phyloP scores from a whole-genome alignment of 2,888 invertebrate species.

The Dynastes hyllus region DNA sequence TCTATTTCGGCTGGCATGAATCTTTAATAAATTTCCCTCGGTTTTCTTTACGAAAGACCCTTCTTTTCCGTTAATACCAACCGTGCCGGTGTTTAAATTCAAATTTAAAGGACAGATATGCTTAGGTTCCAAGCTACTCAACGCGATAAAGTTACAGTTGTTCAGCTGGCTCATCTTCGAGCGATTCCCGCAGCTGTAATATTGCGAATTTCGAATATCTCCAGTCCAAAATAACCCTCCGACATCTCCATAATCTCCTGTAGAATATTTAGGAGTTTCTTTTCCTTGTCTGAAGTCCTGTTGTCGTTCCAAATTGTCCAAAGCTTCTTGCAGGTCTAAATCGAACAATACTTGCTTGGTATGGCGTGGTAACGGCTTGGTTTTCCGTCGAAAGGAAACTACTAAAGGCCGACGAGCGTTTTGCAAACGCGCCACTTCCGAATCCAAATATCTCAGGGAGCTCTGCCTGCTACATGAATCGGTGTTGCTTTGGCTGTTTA shows the following conservation, averaged over 20 bases:
- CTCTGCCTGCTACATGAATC: conserved; percentile 68
- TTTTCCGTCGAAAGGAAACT: conserved; percentile 68
- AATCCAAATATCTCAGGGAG: conserved; percentile 68
- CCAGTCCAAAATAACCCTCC: neutral
- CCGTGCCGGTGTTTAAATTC: neutral
- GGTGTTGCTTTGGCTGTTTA: conserved; percentile 66
- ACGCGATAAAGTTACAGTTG: conserved; percentile 55
- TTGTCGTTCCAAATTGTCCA: conserved; percentile 56
- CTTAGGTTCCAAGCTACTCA: conserved; percentile 61
- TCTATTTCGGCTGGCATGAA: conserved; percentile 28
- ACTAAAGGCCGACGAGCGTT: conserved; percentile 68
- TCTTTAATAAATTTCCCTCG: conserved; percentile 43
- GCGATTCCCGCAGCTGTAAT: neutral
- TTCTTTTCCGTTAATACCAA: neutral
- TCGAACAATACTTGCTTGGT: conserved; percentile 59
- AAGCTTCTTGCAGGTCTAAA: conserved; percentile 61
- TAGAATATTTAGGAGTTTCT: too few relatives aligned
- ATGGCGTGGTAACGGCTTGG: conserved; percentile 52
- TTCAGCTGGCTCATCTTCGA: neutral
- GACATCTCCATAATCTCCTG: neutral
- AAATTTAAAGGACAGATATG: conserved; percentile 59
- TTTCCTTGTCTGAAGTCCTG: neutral
- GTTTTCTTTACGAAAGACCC: conserved; percentile 35
- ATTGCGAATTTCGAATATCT: neutral
- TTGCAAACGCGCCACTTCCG: conserved; percentile 67